phyloP scores from a whole-genome alignment of 2,113 vertebrate genomes.

The Channa maculata region DNA sequence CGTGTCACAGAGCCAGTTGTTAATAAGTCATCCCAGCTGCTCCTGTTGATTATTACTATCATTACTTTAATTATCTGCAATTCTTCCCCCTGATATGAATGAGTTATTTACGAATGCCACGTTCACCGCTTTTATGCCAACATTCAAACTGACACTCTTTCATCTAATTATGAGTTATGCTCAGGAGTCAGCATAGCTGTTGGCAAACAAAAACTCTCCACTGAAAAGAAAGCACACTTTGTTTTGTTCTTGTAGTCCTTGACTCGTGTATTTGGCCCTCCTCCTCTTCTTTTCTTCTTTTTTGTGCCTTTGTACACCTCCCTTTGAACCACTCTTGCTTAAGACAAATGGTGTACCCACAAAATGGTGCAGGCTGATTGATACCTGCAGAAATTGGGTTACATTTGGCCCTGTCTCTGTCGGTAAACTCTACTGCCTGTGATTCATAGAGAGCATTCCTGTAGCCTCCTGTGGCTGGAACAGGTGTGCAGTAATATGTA shows the following conservation, averaged over 20 bases:
- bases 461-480: slow-evolving; percentile 69
- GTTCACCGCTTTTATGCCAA: slow-evolving; percentile 67
- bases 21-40: slow-evolving; percentile 83
- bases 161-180: slow-evolving; percentile 79
- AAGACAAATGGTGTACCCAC: slow-evolving; percentile 81
- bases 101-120: slow-evolving; percentile 74
- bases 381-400: slow-evolving; percentile 84
- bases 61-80: slow-evolving; percentile 84
- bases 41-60: slow-evolving; percentile 79
- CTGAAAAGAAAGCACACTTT: slow-evolving; percentile 40
- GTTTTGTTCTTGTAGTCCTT: slow-evolving; percentile 67
- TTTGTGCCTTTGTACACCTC: slow-evolving; percentile 54
- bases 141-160: slow-evolving; percentile 75
- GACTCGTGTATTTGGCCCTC: slow-evolving; percentile 47
- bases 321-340: slow-evolving; percentile 60
- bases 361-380: slow-evolving; percentile 77
- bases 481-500: slow-evolving; percentile 71
- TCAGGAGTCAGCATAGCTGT: slow-evolving; percentile 52
- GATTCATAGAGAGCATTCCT: slow-evolving; percentile 78
- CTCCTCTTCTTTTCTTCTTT: slow-evolving; percentile 26
- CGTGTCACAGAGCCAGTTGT: slow-evolving; percentile 73
- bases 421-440: slow-evolving; percentile 73
- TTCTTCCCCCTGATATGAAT: slow-evolving; percentile 72
- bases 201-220: slow-evolving; percentile 51
- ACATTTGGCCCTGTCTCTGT: slow-evolving; percentile 78